A percentile compares a stretch with the other conserved stretches of the same genome.
Evolutionary conservation across 2,888 invertebrate genomes (phyloP).

Genomic region (Cephus sareptanus): DNA sequence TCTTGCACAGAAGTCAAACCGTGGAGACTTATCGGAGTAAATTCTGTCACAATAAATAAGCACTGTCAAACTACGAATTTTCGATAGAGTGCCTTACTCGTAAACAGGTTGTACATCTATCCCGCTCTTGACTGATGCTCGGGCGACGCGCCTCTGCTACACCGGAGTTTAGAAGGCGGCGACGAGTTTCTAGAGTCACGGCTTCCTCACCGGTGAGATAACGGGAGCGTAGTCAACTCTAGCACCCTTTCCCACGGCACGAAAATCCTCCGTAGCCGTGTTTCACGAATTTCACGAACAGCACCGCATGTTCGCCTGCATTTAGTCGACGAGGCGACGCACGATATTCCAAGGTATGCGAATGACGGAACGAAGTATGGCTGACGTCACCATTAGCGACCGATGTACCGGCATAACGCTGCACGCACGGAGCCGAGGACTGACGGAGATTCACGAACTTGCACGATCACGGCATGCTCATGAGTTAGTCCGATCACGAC

Average conservation of each 20-base stretch:
- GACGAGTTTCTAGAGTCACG: constrained; percentile 2
- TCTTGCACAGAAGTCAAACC: neutral
- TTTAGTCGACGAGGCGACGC: neutral
- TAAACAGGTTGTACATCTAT: constrained; percentile 3
- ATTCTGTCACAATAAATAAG: neutral
- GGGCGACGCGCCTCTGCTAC: constrained; percentile 4
- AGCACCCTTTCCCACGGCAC: constrained; percentile 6
- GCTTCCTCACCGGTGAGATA: neutral
- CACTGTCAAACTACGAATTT: neutral
- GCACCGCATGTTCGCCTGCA: neutral
- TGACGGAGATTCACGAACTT: constrained; percentile 33
- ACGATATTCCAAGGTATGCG: constrained; percentile 19
- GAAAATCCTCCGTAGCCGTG: constrained; percentile 1
- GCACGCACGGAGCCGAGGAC: constrained; percentile 30
- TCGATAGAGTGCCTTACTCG: neutral
- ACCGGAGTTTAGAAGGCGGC: constrained; percentile 3
- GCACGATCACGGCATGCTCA: constrained; percentile 36
- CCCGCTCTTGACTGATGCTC: neutral
- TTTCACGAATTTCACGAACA: neutral
- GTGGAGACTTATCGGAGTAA: neutral
- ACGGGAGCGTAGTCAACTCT: neutral
- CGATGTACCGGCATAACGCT: constrained; percentile 40
- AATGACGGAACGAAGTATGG: constrained; percentile 36
- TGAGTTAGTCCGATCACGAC: neutral
- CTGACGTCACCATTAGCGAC: constrained; percentile 38